Base-by-base conservation (phyloP, 2,113 vertebrate species). In the Ornithorhynchus anatinus region DNA sequence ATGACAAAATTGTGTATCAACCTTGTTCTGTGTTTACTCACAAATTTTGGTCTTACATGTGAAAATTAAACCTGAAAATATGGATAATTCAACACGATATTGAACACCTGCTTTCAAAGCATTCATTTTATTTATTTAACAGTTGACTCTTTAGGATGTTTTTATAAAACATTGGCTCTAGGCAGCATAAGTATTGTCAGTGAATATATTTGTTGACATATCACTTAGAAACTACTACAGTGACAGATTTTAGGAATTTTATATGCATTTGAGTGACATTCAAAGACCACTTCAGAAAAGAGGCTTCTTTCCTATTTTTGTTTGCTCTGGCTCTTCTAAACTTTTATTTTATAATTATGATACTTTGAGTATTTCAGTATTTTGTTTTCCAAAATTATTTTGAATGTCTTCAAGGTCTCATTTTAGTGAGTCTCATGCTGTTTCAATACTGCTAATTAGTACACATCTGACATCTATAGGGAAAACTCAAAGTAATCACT, bases 111-210 rank as follows among this genome's bases (percentile, higher is more conserved):
- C 67, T 81, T 48, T 27, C 63, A 60, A 23, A 84, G 56, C 69
- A 75, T 68, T 73, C 72, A 12, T 77, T 82, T 88, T 75, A 79
- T 82, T 53, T 68, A 72, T 67, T 85, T 86, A 88, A 75, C 79
- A 75, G 71, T 83, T 85, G 72, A 86, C 84, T 90, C 60, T 77
- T 88, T 75, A 25, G 53, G n/a, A 11, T 79, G 65, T 60, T 88
- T 78, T 88, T 62, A 79, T 76, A 63, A 82, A 85, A 82, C 38
- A 7, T 42, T 70, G 12, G 66, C 80, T 82, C 67, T 78, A 82
- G 82, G 75, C 69, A 54, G 74, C 53, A 42, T 74, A 45, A 59
- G 39, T 78, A 59, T 83, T 81, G 82, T 70, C 68, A 80, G 38
- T 87, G 77, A 85, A 44, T 79, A 40, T 72, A 66, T 72, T 77